phyloP scores from a whole-genome alignment of 2,113 vertebrate species.

The Acanthisitta chloris region DNA sequence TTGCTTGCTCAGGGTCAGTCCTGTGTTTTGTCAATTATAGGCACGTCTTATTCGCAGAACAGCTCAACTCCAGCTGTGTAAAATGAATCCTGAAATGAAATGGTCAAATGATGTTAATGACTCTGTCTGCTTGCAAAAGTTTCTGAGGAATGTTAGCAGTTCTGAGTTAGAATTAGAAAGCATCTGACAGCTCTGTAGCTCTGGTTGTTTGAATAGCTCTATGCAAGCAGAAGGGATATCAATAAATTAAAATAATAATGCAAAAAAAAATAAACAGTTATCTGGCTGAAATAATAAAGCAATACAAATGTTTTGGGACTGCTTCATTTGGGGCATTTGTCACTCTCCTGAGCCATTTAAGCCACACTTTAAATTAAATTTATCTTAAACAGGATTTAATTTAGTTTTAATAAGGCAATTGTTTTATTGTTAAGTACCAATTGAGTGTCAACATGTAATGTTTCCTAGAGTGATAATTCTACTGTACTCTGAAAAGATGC shows the following conservation, averaged over 20 bases:
- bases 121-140: neutral
- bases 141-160: constrained; percentile 48
- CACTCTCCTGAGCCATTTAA: constrained; percentile 41
- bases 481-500: neutral
- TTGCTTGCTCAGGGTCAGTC: neutral
- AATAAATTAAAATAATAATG: constrained; percentile 39
- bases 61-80: constrained; percentile 46
- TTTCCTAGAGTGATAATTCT: constrained; percentile 11
- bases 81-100: constrained; percentile 52
- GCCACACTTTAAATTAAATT: constrained; percentile 45
- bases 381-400: constrained; percentile 51
- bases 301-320: neutral
- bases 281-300: constrained; percentile 26
- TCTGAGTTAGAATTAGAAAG: neutral
- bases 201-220: neutral
- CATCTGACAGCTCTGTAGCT: neutral
- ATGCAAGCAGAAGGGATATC: neutral
- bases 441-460: constrained; percentile 34
- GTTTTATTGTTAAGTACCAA: constrained; percentile 47
- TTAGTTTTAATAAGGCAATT: constrained; percentile 62
- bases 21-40: constrained; percentile 33
- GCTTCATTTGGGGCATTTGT: constrained; percentile 22
- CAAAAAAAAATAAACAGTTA: constrained; percentile 14
- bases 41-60: neutral
- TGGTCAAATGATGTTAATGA: constrained; percentile 61